A percentile compares a stretch with the other conserved stretches of the same genome.
These are phyloP conservation scores for Myopa testacea DNA, from an alignment of 2,888 invertebrate genomes.

Conservation along the genomic window DNA sequence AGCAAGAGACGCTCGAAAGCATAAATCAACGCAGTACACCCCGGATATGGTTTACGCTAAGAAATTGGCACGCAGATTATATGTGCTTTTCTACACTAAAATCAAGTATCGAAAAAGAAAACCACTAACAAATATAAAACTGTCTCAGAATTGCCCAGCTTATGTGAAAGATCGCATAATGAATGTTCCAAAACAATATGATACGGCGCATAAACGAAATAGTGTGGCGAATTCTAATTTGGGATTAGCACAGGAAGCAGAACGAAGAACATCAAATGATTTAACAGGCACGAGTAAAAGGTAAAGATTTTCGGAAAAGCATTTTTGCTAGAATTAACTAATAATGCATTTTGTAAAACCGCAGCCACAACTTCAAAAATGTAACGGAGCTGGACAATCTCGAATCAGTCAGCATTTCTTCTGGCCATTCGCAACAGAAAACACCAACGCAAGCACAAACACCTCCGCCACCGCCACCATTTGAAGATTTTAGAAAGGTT, in stretches of 20 bases:
- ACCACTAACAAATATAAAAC: constrained; percentile 19
- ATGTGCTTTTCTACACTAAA: constrained; percentile 8
- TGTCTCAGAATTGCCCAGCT: background rate
- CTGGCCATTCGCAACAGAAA: background rate
- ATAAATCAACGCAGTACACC: background rate
- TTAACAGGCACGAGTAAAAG: constrained; percentile 9
- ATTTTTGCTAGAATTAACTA: background rate
- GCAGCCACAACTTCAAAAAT: background rate
- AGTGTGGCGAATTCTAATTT: background rate
- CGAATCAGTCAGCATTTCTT: background rate
- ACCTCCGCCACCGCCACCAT: constrained; percentile 10
- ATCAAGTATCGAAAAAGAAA: constrained; percentile 1
- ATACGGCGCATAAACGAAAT: background rate
- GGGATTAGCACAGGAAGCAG: background rate
- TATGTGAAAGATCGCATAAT: constrained; percentile 5
- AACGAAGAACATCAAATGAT: no score
- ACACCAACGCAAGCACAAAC: background rate
- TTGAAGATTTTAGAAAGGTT: constrained; percentile 13
- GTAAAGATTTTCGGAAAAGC: background rate
- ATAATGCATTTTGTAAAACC: background rate
- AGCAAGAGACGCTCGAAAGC: background rate
- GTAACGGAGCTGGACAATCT: background rate
- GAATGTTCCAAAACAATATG: constrained; percentile 12
- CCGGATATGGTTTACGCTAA: background rate
- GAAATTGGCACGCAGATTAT: constrained; percentile 1